These are phyloP conservation scores for Drosophila azteca DNA, from an alignment of 1,140 invertebrate genomes.

Conservation along the genomic window DNA sequence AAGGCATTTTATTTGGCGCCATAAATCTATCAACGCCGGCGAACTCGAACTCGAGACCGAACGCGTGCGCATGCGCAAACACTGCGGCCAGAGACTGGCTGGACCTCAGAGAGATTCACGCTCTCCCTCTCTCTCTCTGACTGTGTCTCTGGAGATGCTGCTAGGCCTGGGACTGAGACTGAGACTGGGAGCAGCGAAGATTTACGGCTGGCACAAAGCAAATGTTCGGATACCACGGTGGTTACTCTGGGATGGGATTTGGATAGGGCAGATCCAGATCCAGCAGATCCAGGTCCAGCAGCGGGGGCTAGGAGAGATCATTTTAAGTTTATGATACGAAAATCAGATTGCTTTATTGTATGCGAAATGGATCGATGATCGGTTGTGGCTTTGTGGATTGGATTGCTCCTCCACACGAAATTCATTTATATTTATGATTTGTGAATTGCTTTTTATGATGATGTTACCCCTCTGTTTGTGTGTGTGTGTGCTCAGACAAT, in stretches of 20 bases:
- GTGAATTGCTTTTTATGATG: conserved; percentile 83
- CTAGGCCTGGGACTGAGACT: conserved; percentile 44
- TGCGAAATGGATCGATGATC: conserved; percentile 78
- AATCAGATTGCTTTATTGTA: conserved; percentile 82
- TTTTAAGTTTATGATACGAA: conserved; percentile 81
- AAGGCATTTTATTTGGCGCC: conserved; percentile 83
- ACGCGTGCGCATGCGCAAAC: conserved; percentile 80
- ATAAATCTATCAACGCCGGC: conserved; percentile 81
- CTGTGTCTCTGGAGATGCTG: conserved; percentile 55
- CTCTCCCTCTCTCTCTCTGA: conserved; percentile 3
- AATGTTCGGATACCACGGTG: conserved; percentile 34
- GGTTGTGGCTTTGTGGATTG: conserved; percentile 19
- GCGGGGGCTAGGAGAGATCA: conserved; percentile 36
- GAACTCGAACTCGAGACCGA: conserved; percentile 36
- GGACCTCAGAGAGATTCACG: conserved; percentile 16
- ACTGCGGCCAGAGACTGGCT: conserved; percentile 20
- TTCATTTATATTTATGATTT: conserved; percentile 82
- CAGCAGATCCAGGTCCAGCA: neutral
- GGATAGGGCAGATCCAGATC: conserved; percentile 2
- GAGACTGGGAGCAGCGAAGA: conserved; percentile 45
- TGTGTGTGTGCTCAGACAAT: conserved; percentile 48
- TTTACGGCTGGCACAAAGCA: conserved; percentile 70
- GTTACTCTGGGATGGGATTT: neutral
- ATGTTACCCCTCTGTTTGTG: conserved; percentile 47
- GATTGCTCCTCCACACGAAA: conserved; percentile 45